Evolutionary conservation across 1,140 invertebrate genomes (phyloP).

Genomic region (Drosophila pseudoobscura): DNA sequence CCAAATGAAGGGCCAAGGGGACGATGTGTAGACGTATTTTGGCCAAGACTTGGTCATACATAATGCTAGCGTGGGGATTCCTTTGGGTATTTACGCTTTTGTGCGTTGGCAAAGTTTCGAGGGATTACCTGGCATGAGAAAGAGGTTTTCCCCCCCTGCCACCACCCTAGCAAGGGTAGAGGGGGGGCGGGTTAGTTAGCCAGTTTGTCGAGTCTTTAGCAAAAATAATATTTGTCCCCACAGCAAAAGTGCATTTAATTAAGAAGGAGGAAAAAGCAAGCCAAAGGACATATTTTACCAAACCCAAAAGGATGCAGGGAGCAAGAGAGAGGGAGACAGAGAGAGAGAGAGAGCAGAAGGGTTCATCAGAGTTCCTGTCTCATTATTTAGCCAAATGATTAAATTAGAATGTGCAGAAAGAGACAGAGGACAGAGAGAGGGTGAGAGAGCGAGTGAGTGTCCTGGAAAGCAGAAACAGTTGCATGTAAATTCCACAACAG

Average conservation of each 20-base stretch:
- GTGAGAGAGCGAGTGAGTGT: not conserved
- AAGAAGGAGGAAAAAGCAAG: conserved; percentile 55
- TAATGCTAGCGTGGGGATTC: conserved; percentile 68
- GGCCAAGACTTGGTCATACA: conserved; percentile 70
- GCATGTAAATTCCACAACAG: conserved; percentile 48
- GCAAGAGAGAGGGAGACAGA: not conserved
- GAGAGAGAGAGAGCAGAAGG: conserved; percentile 6
- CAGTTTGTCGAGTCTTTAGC: conserved; percentile 51
- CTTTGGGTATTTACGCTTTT: conserved; percentile 76
- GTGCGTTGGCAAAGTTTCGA: conserved; percentile 62
- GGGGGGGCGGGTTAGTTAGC: conserved; percentile 25
- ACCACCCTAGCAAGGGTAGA: not conserved
- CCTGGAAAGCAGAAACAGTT: conserved; percentile 37
- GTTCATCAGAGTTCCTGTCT: conserved; percentile 49
- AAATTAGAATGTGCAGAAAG: conserved; percentile 59
- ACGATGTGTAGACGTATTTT: conserved; percentile 53
- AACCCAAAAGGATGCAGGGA: not conserved
- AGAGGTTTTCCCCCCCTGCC: conserved; percentile 3
- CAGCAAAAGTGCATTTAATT: conserved; percentile 73
- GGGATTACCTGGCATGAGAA: conserved; percentile 56
- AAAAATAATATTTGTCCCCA: conserved; percentile 72
- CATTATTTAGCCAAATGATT: conserved; percentile 76
- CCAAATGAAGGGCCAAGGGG: not conserved
- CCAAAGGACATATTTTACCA: conserved; percentile 22
- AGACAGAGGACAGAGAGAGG: not conserved